Evolutionary conservation across 1,140 invertebrate genomes (phyloP), one percentile per base, ranked within the genome.

Genomic region (Aphelinus certus): DNA sequence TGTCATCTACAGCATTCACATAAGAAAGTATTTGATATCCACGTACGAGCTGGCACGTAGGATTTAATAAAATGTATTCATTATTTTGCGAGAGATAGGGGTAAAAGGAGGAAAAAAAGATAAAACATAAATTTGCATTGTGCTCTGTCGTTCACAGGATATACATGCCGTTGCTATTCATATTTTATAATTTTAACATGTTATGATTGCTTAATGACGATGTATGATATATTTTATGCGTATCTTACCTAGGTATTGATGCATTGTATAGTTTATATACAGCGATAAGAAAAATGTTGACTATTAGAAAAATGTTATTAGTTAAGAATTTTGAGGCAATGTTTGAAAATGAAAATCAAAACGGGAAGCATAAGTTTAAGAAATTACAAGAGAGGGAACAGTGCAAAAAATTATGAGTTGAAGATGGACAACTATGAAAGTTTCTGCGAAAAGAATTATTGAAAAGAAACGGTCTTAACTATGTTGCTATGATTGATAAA

Each of bases 111-210:
- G 58, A 57, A 66, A 74, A 64, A 75, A 42, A 74, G n/a, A 70
- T 63, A 67, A 63, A 73, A 61, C 43, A 45, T 62, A 74, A 70
- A 67, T 53, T 60, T 73, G 7, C 57, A 72, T 76, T 71, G 74
- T 76, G 66, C 67, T 80, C 64, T 83, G 75, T 83, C 78, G 81
- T 84, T 79, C 79, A 82, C 76, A 71, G 69, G 51, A 70, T 75
- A 48, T 61, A 61, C 60, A 67, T 71, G 56, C 81, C 80, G 79
- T 84, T 84, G 79, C 79, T 78, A 84, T 75, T 78, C 69, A 78
- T 85, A 84, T 81, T 85, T 85, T 82, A 80, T 85, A 84, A 85
- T 85, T 86, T 85, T 81, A 85, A 81, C 82, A 83, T 81, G 81
- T 85, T 85, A 84, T 79, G 77, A 79, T 76, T 78, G 73, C 83